Conservation (phyloP, 2,113 vertebrate species). For the mouse (Mus musculus) region GRCm39 chr6:139472001-139472500, state of each 20-base stretch:
- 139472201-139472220: conserved; percentile 30
- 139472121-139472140: background rate
- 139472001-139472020: background rate
- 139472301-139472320: no score
- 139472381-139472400: background rate
- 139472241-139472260: background rate
- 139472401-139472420: background rate
- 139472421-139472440: no score
- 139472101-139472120: background rate
- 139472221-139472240: background rate
- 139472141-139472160: background rate
- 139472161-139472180: background rate
- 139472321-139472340: no score
- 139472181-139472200: background rate
- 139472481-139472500: no score
- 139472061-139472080: background rate
- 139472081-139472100: background rate
- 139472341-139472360: background rate
- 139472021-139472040: conserved; percentile 17
- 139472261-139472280: no score
- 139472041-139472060: background rate
- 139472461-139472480: no score
- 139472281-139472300: no score
- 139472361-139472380: background rate
- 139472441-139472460: no score